Base-by-base conservation (phyloP, 2,888 invertebrate genomes). In the Nasonia oneida region DNA sequence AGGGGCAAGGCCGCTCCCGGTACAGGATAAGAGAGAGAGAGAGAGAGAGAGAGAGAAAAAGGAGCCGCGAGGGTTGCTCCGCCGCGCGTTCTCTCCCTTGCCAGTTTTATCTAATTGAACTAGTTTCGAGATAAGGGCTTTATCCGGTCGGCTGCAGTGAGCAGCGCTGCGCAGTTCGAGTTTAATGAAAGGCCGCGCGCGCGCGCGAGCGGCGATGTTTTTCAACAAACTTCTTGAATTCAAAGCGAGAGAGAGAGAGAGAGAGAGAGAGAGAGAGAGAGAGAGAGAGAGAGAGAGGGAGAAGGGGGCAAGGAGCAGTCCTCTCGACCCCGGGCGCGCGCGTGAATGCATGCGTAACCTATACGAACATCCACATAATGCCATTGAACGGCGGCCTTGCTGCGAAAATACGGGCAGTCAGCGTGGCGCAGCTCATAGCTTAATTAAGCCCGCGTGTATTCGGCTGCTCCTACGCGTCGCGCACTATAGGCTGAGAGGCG, bases 101-200 rank as follows among this genome's bases (percentile, higher is more conserved):
- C 78, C 83, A 81, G 83, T 87, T 89, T 90, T 90, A 90, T 91
- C 90, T 91, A 90, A 90, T 90, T 89, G 90, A 89, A 89, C 88
- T 90, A 91, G 89, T 91, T 91, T 90, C 88, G 88, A 89, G 91
- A 91, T 90, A 90, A 90, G 90, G 89, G 87, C 86, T 89, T 88
- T 84, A 84, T 85, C 83, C 87, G 77, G 67, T 47, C 87, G 77
- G 67, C 42, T 67, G 67, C 67, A 33, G 79, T 42, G 67, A 80
- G 61, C 73, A 53, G 88, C 83, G 77, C 67, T 78, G 80, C 67
- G 85, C 85, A 86, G 85, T 83, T 84, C 86, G 86, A 89, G 90
- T 89, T 90, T 90, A 91, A 91, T 91, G 90, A 91, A 90, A 90
- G 88, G 90, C 88, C 88, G 86, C 64, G 39, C 61, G 29, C 29